Evolutionary conservation across 2,797 vertebrate species (phyloP).

Genomic region (Pteronotus mesoamericanus): DNA sequence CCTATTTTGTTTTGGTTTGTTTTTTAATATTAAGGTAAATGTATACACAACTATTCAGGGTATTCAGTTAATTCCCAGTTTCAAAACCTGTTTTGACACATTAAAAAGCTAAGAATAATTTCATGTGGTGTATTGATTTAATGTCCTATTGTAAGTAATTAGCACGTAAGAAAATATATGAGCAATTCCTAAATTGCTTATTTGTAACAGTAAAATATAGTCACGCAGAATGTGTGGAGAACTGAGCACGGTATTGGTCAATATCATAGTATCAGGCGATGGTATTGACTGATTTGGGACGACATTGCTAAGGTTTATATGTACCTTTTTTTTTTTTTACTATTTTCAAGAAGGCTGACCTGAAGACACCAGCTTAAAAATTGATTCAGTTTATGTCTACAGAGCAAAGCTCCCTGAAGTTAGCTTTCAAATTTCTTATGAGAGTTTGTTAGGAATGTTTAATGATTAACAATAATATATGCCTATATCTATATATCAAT

Average conservation of each 20-base stretch:
- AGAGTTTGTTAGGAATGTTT: neutral
- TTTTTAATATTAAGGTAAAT: neutral
- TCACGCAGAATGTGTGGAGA: neutral
- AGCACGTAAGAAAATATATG: neutral
- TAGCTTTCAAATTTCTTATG: neutral
- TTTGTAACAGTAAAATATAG: neutral
- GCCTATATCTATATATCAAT: neutral
- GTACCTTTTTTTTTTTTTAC: neutral
- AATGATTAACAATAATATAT: neutral
- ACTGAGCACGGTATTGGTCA: neutral
- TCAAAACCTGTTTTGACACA: neutral
- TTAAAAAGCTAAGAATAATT: neutral
- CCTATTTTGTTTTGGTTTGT: neutral
- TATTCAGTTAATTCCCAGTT: neutral
- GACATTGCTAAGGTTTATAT: neutral
- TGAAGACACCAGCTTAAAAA: neutral
- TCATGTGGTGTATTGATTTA: neutral
- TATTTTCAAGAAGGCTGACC: neutral
- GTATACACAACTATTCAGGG: neutral
- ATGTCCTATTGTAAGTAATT: neutral
- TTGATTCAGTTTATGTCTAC: neutral
- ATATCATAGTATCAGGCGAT: too few species aligned
- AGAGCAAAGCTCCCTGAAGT: neutral
- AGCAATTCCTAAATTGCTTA: neutral
- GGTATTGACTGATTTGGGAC: neutral